Percentiles rank a stretch among this genome's conserved stretches.
Evolutionary conservation across 2,113 vertebrate species (phyloP).

Genomic region (Hassar affinis): DNA sequence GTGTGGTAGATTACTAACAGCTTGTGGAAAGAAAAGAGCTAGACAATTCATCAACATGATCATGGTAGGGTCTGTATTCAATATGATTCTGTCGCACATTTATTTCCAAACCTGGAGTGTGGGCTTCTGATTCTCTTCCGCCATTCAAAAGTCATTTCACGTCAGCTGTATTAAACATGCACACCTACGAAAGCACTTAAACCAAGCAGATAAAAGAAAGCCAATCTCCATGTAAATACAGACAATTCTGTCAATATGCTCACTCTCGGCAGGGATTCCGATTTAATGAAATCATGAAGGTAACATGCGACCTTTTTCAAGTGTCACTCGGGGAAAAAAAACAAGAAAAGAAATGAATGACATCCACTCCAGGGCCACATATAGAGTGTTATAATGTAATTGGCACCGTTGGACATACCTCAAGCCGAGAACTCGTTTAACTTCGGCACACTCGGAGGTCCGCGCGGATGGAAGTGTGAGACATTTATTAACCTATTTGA

Average conservation of each 20-base stretch:
- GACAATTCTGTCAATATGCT: constrained; percentile 28
- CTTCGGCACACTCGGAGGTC: constrained; percentile 7
- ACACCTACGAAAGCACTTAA: constrained; percentile 25
- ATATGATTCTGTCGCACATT: constrained; percentile 13
- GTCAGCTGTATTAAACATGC: background rate
- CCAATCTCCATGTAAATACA: constrained; percentile 3
- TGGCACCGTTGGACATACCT: constrained; percentile 12
- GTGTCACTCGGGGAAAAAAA: background rate
- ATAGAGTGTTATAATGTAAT: background rate
- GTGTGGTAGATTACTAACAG: constrained; percentile 9
- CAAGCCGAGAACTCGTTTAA: constrained; percentile 35
- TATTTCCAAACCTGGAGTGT: constrained; percentile 15
- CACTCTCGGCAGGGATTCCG: background rate
- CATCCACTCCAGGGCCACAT: constrained; percentile 7
- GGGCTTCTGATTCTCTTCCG: constrained; percentile 14
- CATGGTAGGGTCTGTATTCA: background rate
- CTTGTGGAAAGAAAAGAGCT: background rate
- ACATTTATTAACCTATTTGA: background rate
- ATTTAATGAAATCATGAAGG: constrained; percentile 41
- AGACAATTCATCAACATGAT: constrained; percentile 18
- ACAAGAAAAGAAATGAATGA: constrained; percentile 9
- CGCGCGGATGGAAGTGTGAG: constrained; percentile 14
- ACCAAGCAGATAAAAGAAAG: background rate
- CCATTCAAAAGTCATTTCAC: background rate
- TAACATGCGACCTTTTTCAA: constrained; percentile 30